These are phyloP conservation scores for Mythimna pallens DNA, from an alignment of 2,888 invertebrate genomes.

Conservation along the genomic window DNA sequence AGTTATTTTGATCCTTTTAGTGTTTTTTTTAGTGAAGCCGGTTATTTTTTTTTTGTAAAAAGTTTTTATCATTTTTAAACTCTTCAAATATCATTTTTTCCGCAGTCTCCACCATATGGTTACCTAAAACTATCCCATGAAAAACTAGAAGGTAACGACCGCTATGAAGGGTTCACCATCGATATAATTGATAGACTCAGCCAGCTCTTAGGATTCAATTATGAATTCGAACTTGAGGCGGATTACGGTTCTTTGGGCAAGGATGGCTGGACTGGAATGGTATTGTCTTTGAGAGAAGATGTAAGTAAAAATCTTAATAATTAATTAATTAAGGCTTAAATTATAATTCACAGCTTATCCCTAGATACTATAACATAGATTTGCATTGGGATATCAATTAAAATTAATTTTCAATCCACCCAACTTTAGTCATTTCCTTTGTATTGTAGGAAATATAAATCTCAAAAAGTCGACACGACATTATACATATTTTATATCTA, in stretches of 20 bases:
- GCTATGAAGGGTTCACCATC: slow-evolving; percentile 96
- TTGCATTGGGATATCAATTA: not conserved
- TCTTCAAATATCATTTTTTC: slow-evolving; percentile 25
- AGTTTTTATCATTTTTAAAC: not conserved
- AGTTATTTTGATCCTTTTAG: too few relatives aligned
- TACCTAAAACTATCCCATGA: slow-evolving; percentile 93
- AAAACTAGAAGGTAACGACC: slow-evolving; percentile 94
- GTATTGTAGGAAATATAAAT: not conserved
- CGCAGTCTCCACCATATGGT: slow-evolving; percentile 95
- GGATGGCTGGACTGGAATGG: slow-evolving; percentile 93
- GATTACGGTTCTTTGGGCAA: slow-evolving; percentile 90
- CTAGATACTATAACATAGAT: not conserved
- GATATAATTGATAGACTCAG: slow-evolving; percentile 95
- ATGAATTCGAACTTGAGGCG: slow-evolving; percentile 93
- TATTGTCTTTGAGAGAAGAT: slow-evolving; percentile 92
- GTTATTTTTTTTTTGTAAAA: too few relatives aligned
- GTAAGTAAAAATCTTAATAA: slow-evolving; percentile 82
- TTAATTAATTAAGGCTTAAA: not conserved
- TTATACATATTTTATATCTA: too few relatives aligned
- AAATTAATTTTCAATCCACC: not conserved
- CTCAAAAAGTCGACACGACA: not conserved
- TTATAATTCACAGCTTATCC: not conserved
- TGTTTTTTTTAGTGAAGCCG: too few relatives aligned
- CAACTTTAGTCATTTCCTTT: too few relatives aligned
- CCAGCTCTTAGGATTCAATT: slow-evolving; percentile 94